Evolutionary conservation across 2,888 invertebrate species (phyloP).

Genomic region (Candidula unifasciata): DNA sequence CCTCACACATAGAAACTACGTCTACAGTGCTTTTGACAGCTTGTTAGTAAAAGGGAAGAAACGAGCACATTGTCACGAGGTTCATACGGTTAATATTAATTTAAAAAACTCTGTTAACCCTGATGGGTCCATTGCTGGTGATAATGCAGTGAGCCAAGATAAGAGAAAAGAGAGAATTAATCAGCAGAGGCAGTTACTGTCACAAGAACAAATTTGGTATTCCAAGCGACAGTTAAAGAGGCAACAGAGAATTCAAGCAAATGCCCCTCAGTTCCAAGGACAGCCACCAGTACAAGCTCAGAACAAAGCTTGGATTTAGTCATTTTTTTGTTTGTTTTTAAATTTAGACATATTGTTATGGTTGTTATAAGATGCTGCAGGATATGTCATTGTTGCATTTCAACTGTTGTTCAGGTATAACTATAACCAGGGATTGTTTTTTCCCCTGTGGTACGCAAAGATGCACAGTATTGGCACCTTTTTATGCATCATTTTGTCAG

Average conservation of each 20-base stretch:
- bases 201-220: conserved; percentile 7
- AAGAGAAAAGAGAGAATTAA: not conserved
- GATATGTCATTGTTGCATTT: no score
- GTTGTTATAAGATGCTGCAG: no score
- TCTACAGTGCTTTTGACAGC: conserved; percentile 42
- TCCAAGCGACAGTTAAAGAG: not conserved
- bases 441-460: no score
- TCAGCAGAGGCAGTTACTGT: conserved; percentile 15
- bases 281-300: not conserved
- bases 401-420: no score
- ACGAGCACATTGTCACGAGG: conserved; percentile 39
- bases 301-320: not conserved
- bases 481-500: no score
- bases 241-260: not conserved
- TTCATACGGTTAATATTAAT: conserved; percentile 44
- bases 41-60: conserved; percentile 32
- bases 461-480: no score
- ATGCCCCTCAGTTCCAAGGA: not conserved
- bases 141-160: not conserved
- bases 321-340: no score
- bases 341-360: no score
- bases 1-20: conserved; percentile 46
- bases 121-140: not conserved
- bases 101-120: conserved; percentile 6
- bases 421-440: no score